phyloP scores from a whole-genome alignment of 2,113 vertebrate species.

The Jacana jacana region DNA sequence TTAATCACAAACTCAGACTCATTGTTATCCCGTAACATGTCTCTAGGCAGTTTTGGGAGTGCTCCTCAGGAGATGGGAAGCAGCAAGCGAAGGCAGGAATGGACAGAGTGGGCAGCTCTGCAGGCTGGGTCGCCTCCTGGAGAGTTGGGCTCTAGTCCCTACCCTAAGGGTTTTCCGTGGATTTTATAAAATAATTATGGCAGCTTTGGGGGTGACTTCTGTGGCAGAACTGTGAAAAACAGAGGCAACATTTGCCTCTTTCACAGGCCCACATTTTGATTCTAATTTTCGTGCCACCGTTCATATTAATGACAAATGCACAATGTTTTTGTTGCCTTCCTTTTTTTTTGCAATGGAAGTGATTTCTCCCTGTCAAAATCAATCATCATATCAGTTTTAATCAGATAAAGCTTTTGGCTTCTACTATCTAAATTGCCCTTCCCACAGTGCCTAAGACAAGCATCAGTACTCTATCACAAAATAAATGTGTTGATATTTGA shows the following conservation, averaged over 20 bases:
- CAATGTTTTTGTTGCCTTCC: not conserved
- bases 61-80: not conserved
- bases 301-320: not conserved
- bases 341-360: constrained; percentile 50
- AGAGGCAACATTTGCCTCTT: not conserved
- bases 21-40: not conserved
- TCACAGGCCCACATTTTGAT: not conserved
- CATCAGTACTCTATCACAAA: constrained; percentile 60
- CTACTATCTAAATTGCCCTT: constrained; percentile 71
- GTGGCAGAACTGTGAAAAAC: not conserved
- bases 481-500: constrained; percentile 71
- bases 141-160: not conserved
- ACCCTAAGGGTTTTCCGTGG: not conserved
- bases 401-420: constrained; percentile 72
- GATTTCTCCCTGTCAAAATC: constrained; percentile 72
- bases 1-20: not conserved
- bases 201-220: not conserved
- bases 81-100: not conserved
- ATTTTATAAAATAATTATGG: not conserved
- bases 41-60: not conserved
- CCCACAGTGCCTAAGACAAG: constrained; percentile 68
- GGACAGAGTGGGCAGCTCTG: not conserved
- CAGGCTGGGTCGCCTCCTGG: not conserved
- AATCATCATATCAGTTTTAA: constrained; percentile 75
- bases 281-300: not conserved